phyloP scores from a whole-genome alignment of 2,797 vertebrate species.

The Tapera naevia region DNA sequence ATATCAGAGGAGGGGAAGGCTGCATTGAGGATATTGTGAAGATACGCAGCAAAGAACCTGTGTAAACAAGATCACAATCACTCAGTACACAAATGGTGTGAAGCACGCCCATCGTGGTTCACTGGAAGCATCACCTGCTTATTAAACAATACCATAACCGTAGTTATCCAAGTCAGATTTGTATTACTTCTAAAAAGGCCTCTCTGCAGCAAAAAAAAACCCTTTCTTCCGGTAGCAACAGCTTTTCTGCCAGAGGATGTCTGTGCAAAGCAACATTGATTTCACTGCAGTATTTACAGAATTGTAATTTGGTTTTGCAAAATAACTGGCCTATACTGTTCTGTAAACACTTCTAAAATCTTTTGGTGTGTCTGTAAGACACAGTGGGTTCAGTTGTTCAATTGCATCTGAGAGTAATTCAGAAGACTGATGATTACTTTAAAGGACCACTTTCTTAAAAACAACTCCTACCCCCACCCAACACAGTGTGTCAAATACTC shows the following conservation, averaged over 20 bases:
- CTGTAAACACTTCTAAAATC: neutral
- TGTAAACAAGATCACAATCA: constrained; percentile 69
- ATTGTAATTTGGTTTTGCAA: neutral
- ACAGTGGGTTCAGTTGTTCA: neutral
- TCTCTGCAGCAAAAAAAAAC: neutral
- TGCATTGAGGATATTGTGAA: constrained; percentile 5
- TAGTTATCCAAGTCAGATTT: neutral
- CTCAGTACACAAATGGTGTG: neutral
- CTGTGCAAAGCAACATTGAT: constrained; percentile 54
- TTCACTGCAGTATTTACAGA: constrained; percentile 57
- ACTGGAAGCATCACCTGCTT: neutral
- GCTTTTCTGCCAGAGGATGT: constrained; percentile 35
- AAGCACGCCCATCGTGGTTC: neutral
- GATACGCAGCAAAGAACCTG: constrained; percentile 68
- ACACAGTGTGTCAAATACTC: neutral
- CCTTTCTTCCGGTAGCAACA: neutral
- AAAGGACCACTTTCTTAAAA: constrained; percentile 61
- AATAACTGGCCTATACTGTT: neutral
- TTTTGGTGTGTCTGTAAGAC: constrained; percentile 41
- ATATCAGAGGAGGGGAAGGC: neutral
- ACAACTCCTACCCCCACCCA: neutral
- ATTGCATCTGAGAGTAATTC: constrained; percentile 22
- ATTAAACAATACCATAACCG: neutral
- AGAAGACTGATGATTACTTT: constrained; percentile 16
- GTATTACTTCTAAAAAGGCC: neutral